Base-by-base conservation (phyloP, 2,797 vertebrate species). In the Lagodon rhomboides region DNA sequence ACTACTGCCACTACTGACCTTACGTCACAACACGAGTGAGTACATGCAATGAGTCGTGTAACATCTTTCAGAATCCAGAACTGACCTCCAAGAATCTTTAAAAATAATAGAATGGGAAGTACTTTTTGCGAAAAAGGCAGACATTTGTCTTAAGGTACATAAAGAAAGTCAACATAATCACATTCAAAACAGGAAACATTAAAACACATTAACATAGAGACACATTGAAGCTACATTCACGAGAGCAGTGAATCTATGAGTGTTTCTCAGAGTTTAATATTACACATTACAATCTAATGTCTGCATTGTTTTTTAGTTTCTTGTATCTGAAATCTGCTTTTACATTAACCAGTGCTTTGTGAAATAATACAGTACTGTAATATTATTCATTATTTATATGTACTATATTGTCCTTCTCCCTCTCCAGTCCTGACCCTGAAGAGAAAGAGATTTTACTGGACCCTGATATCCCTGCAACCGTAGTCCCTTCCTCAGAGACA, bases 401-500 rank as follows among this genome's bases (percentile, higher is more conserved):
- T 23, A 12, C 11, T 0, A 4, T 59, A n/a, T 18, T 82, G 7
- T 82, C n/a, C 0, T 60, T 4, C 5, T 79, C 3, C 38, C 41
- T 79, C n/a, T 74, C 9, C 72, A 95, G 94, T 68, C 71, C 80
- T 41, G 86, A 90, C 25, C 12, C 73, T 69, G 72, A 78, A 18
- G 86, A 86, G 17, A 18, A 41, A 15, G 89, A 85, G 4, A 20
- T 68, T 41, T 68, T 41, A 67, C 46, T 53, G 12, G 86, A 89
- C 25, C 3, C 75, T 13, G 77, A 79, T 20, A 22, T 67, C 50
- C 44, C 80, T 65, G 51, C 69, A 66, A n/a, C 76, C 50, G 74
- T 41, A 41, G 12, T 47, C 6, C 77, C 75, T 0, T 55, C 61
- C 6, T 58, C 44, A 3, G 79, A 79, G 34, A 23, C 73, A 6